phyloP scores from a whole-genome alignment of 1,140 invertebrate genomes.

The Drosophila parvula region DNA sequence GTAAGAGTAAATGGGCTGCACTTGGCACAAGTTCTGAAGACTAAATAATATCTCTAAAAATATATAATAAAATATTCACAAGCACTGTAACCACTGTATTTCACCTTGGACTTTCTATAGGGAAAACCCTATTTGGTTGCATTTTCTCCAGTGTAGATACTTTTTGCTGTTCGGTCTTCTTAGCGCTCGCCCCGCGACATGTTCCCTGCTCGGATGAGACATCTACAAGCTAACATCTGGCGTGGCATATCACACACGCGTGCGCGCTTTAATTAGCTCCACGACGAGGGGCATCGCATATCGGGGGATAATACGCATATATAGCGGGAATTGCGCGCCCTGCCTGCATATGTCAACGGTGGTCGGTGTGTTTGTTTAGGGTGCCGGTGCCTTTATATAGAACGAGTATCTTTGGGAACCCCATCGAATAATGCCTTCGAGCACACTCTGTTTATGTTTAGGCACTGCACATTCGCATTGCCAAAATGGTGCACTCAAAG shows the following conservation, averaged over 20 bases:
- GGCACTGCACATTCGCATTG: constrained; percentile 48
- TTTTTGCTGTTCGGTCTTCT: background rate
- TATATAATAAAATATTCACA: background rate
- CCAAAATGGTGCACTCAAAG: constrained; percentile 38
- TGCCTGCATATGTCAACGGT: constrained; percentile 59
- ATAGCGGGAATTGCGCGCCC: constrained; percentile 4
- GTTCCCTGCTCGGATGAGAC: constrained; percentile 40
- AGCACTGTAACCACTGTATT: no score
- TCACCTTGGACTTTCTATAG: background rate
- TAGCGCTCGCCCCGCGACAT: constrained; percentile 19
- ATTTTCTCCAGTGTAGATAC: constrained; percentile 1
- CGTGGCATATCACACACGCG: constrained; percentile 74
- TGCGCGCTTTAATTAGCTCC: constrained; percentile 74
- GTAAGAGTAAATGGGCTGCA: background rate
- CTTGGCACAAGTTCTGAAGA: background rate
- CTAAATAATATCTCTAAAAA: background rate
- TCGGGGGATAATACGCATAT: constrained; percentile 8
- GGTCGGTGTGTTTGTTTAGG: constrained; percentile 60
- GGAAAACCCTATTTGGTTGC: no score
- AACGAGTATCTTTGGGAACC: background rate
- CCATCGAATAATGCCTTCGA: constrained; percentile 26
- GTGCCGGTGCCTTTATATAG: constrained; percentile 7
- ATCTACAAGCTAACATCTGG: constrained; percentile 63
- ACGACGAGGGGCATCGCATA: constrained; percentile 1
- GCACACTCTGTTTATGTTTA: constrained; percentile 54